These are phyloP conservation scores for Thamnophis sirtalis DNA, from an alignment of 2,113 vertebrate genomes.

Conservation along the genomic window DNA sequence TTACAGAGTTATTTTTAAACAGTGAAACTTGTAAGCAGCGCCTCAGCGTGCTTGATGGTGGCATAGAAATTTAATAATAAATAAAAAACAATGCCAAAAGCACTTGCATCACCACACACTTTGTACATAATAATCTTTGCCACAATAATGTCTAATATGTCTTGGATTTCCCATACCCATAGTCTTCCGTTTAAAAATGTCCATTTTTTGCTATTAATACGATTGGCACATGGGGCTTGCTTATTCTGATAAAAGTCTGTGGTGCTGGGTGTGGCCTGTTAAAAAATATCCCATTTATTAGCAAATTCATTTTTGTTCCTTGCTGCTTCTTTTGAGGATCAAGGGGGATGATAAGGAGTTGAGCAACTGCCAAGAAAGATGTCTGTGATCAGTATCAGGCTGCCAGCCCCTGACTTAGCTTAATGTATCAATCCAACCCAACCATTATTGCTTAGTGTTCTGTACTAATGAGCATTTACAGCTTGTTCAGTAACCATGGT, in stretches of 20 bases:
- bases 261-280: neutral
- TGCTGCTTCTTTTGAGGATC: neutral
- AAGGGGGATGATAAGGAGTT: neutral
- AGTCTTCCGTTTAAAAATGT: neutral
- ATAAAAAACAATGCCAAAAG: conserved; percentile 1
- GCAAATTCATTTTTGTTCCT: neutral
- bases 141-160: neutral
- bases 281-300: neutral
- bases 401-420: neutral
- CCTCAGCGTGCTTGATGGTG: neutral
- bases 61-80: neutral
- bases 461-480: neutral
- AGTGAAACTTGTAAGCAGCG: neutral
- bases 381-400: neutral
- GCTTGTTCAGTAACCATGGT: neutral
- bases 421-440: neutral
- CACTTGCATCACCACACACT: neutral
- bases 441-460: neutral
- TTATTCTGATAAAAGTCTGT: neutral
- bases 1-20: neutral
- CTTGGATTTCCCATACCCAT: neutral
- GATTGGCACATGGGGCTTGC: neutral
- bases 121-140: neutral
- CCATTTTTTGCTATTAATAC: neutral
- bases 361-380: neutral